phyloP scores from a whole-genome alignment of 23 tunicate species.

The Diplosoma virens region DNA sequence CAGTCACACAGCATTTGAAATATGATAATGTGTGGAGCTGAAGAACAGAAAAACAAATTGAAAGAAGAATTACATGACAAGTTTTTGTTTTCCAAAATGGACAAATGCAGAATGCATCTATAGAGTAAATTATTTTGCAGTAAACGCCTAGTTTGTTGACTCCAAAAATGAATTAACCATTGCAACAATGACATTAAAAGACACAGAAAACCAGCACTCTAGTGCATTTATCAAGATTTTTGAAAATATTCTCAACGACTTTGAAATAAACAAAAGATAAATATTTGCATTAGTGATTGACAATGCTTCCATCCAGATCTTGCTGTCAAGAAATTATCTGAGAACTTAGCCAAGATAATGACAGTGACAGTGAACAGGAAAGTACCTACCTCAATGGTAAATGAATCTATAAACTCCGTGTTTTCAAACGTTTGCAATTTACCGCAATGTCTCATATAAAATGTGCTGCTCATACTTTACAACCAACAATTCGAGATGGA shows the following conservation, averaged over 20 bases:
- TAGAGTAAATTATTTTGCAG: not conserved
- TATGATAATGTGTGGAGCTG: not conserved
- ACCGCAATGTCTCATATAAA: not conserved
- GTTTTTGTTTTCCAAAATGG: not conserved
- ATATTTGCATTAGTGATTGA: not conserved
- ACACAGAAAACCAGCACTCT: not conserved
- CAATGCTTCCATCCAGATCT: not conserved
- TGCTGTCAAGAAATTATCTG: not conserved
- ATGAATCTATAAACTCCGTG: not conserved
- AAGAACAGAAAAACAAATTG: not conserved
- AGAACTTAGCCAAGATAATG: not conserved
- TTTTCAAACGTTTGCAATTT: too few relatives aligned
- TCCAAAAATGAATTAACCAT: too few relatives aligned
- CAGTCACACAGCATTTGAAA: not conserved
- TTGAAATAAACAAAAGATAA: not conserved
- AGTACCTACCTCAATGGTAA: not conserved
- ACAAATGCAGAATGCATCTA: too few relatives aligned
- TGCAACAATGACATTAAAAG: not conserved
- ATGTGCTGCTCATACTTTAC: not conserved
- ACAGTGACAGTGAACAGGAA: not conserved
- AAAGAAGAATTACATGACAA: not conserved
- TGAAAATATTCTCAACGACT: not conserved
- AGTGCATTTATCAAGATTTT: not conserved
- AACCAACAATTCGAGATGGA: not conserved
- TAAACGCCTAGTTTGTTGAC: not conserved